These are phyloP conservation scores for Eucera pruinosa DNA, from an alignment of 2,888 invertebrate genomes.

Conservation along the genomic window DNA sequence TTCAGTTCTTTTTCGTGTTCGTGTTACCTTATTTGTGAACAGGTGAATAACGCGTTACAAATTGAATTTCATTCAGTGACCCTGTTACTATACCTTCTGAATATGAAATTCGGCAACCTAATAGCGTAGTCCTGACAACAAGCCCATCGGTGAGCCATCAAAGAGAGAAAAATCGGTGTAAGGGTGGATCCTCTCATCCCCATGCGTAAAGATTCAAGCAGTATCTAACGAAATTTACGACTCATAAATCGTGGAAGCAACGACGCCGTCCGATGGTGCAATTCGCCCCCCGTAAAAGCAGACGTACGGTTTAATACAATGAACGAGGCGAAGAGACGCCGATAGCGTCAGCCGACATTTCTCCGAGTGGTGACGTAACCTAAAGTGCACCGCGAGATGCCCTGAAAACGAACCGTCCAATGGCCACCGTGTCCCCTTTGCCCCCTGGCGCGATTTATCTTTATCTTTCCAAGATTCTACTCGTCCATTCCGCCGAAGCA, in stretches of 20 bases:
- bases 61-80: no score
- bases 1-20: no score
- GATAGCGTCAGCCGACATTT: background rate
- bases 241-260: slow-evolving; percentile 31
- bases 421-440: slow-evolving; percentile 18
- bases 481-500: no score
- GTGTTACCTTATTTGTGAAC: no score
- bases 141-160: background rate
- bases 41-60: no score
- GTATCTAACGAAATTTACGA: slow-evolving; percentile 40
- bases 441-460: slow-evolving; percentile 16
- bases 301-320: slow-evolving; percentile 24
- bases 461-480: background rate
- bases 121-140: no score
- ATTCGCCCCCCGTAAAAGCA: slow-evolving; percentile 23
- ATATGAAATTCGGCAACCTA: no score
- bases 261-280: slow-evolving; percentile 18
- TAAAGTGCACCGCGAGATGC: slow-evolving; percentile 12
- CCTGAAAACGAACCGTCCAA: slow-evolving; percentile 7
- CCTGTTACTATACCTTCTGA: no score
- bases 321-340: slow-evolving; percentile 18
- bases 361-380: slow-evolving; percentile 17
- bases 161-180: background rate
- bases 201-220: slow-evolving; percentile 16
- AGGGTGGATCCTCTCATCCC: background rate